Base-by-base conservation (phyloP, 1,140 invertebrate species). In the Lucilia cuprina region DNA sequence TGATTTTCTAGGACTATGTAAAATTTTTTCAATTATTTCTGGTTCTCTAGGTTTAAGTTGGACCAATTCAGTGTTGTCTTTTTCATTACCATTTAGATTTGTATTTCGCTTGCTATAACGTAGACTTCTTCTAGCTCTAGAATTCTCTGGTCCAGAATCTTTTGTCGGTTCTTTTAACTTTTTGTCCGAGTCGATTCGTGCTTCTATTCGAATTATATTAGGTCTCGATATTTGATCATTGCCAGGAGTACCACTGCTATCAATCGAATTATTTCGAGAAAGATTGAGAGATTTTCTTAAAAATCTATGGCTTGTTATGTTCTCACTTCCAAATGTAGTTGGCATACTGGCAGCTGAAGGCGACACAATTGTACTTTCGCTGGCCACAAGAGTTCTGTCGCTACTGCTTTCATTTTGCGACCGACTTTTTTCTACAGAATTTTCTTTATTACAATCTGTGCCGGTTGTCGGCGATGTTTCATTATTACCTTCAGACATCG, bases 271-370 rank as follows among this genome's bases (percentile, higher is more conserved):
- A 19, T 85, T 88, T 10, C 87, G 86, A 14, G 86, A 86, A n/a
- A 83, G 86, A 50, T 87, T 85, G 50, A 90, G 41, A 2, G 89
- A 90, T 47, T 88, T 87, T 0, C 89, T 86, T 50, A 91, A 49
- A 70, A 85, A 84, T 34, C 85, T 85, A 13, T 88, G 50, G 1
- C 85, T 87, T 2, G 89, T 83, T 14, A 77, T 60, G 82, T 90
- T 90, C 0, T 88, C 84, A 3, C 78, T 83, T 0, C 89, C 89
- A 83, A 83, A 90, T 2, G 89, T 90, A 7, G 89, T 90, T 4
- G 89, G 70, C 25, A 89, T 85, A 60, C 13, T 80, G 12, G 25
- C 19, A 5, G 88, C 83, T 14, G 86, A 84, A 1, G 83, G 34
- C 8, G 84, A 70, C 5, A 80, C 41, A 21, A 49, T 12, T 13